phyloP scores from a whole-genome alignment of 2,797 vertebrate genomes.

The Chromis chromis region DNA sequence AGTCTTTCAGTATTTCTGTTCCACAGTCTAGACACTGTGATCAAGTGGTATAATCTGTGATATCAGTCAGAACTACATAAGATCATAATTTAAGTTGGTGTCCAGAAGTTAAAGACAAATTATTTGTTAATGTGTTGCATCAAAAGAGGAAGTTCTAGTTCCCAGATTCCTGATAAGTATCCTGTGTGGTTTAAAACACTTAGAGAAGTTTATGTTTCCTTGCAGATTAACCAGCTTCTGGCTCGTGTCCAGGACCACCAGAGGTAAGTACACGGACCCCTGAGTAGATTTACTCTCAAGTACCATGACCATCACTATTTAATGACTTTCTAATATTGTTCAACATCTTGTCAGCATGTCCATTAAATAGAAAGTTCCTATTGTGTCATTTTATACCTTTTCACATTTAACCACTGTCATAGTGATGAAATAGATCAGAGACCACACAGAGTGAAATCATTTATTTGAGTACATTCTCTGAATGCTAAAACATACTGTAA shows the following conservation, averaged over 20 bases:
- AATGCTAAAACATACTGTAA: conserved; percentile 8
- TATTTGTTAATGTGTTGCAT: not conserved
- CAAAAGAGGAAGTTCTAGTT: not conserved
- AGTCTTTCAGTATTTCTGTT: too few species aligned
- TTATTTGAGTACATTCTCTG: not conserved
- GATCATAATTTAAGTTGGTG: too few species aligned
- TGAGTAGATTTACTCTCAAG: not conserved
- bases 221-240: conserved; percentile 84
- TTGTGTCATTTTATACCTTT: not conserved
- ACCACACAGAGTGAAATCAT: not conserved
- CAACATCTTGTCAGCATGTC: not conserved
- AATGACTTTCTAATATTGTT: not conserved
- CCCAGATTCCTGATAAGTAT: not conserved
- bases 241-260: conserved; percentile 83
- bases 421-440: not conserved
- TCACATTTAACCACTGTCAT: not conserved
- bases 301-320: not conserved
- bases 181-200: conserved; percentile 10
- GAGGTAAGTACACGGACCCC: conserved; percentile 68
- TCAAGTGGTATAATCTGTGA: too few species aligned
- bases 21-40: too few species aligned
- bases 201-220: conserved; percentile 35
- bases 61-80: not conserved
- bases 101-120: not conserved
- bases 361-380: too few species aligned